phyloP scores from a whole-genome alignment of 2,113 vertebrate species.

The Lycaon pictus region DNA sequence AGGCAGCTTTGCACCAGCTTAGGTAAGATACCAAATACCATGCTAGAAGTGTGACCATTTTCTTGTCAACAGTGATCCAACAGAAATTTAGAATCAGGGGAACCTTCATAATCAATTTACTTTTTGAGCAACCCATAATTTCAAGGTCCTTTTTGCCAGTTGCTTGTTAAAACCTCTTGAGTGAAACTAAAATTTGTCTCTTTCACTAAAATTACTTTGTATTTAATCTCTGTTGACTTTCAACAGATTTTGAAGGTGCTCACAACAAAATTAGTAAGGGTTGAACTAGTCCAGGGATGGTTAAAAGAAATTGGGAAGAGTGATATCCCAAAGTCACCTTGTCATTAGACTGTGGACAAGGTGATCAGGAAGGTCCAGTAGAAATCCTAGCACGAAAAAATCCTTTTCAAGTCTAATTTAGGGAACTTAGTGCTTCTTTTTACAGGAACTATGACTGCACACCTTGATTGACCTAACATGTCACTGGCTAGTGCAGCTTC shows the following conservation, averaged over 20 bases:
- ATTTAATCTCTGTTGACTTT: background rate
- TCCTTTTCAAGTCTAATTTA: too few species aligned
- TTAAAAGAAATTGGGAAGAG: background rate
- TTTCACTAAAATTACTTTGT: background rate
- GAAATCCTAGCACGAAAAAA: background rate
- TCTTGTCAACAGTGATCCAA: background rate
- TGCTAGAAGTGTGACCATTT: rapidly evolving
- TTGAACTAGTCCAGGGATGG: background rate
- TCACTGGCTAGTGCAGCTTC: background rate
- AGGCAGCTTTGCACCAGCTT: too few species aligned
- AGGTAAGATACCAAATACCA: background rate
- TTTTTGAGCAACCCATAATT: background rate
- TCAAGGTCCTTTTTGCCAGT: background rate
- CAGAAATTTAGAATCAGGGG: background rate
- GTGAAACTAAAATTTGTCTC: background rate
- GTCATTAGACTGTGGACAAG: background rate
- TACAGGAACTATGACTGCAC: background rate
- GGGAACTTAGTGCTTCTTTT: background rate
- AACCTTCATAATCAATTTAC: background rate
- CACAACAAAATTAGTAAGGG: background rate
- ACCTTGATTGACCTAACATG: conserved; percentile 51
- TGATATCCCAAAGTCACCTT: background rate
- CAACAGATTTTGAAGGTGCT: background rate
- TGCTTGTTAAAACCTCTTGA: background rate
- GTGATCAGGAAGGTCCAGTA: background rate